Conservation (phyloP, 2,113 vertebrate species). For the Illadopsis cleaveri region DNA sequence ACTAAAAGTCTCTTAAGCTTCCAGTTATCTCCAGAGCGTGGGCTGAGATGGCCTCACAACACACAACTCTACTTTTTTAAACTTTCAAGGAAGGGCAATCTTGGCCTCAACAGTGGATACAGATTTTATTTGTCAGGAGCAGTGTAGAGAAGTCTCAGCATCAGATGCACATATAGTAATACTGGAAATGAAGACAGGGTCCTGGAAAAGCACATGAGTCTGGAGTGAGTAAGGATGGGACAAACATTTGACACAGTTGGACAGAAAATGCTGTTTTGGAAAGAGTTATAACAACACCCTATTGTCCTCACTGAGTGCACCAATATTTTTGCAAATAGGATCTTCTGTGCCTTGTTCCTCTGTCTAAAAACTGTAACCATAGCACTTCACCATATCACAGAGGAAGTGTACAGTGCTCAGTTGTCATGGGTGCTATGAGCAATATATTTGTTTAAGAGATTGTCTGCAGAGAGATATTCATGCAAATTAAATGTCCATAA, state of each 20-base stretch:
- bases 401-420: background rate
- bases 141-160: background rate
- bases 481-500: background rate
- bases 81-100: background rate
- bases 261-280: background rate
- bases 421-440: background rate
- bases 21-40: background rate
- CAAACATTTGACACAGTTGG: background rate
- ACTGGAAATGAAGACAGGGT: background rate
- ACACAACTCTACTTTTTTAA: background rate
- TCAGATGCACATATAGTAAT: background rate
- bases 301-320: background rate
- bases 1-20: background rate
- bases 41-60: background rate
- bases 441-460: background rate
- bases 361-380: background rate
- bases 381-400: background rate
- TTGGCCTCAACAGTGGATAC: background rate
- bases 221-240: accelerated
- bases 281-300: background rate
- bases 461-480: background rate
- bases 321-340: background rate
- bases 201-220: background rate
- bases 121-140: background rate
- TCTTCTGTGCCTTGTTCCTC: background rate